These are phyloP conservation scores for Sipha flava DNA, from an alignment of 1,140 invertebrate species.

Conservation along the genomic window DNA sequence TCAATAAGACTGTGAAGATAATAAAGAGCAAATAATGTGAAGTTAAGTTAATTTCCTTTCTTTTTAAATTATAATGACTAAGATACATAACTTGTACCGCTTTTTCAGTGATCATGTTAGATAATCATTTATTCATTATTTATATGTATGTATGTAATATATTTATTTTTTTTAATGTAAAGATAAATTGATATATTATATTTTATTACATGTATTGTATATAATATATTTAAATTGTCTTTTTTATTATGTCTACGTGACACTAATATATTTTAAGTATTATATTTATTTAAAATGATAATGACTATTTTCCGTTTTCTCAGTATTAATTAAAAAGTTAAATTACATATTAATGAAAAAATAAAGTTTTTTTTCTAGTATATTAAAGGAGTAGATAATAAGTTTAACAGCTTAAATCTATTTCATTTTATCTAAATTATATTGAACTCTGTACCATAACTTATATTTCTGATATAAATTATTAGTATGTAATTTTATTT, in stretches of 20 bases:
- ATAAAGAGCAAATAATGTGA: constrained; percentile 27
- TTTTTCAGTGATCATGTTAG: constrained; percentile 18
- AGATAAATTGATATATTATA: constrained; percentile 1
- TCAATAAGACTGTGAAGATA: constrained; percentile 27
- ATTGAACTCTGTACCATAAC: no score
- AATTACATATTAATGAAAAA: no score
- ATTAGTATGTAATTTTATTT: no score
- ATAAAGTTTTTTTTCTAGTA: no score
- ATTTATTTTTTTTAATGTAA: constrained; percentile 29
- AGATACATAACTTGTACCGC: not conserved
- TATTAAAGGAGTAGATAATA: no score
- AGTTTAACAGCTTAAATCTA: no score
- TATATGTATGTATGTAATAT: constrained; percentile 14
- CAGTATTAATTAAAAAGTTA: no score
- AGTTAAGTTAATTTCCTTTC: not conserved
- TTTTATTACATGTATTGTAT: constrained; percentile 15
- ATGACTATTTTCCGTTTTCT: not conserved
- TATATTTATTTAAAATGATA: not conserved
- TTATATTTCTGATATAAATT: no score
- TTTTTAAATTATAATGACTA: not conserved
- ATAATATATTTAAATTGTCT: not conserved
- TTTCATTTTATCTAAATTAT: no score
- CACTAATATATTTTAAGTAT: not conserved
- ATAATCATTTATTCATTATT: constrained; percentile 2
- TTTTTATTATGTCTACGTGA: not conserved